phyloP scores from a whole-genome alignment of 2,797 vertebrate species.

The Columba guinea region DNA sequence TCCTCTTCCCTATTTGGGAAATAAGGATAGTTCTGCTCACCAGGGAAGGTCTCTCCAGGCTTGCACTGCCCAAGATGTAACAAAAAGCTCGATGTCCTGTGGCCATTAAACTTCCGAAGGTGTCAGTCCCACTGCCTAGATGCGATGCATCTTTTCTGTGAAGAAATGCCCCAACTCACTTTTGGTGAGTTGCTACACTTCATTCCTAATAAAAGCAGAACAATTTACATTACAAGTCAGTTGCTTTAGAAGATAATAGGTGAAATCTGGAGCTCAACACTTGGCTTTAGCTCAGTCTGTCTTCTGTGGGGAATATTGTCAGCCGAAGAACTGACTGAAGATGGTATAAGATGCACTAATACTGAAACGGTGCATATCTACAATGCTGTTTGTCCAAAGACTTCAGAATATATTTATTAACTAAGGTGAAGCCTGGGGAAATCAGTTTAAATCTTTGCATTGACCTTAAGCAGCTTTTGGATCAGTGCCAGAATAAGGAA shows the following conservation, averaged over 20 bases:
- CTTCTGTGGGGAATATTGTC: background rate
- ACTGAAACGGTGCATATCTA: background rate
- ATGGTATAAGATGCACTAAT: background rate
- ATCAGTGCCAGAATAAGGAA: background rate
- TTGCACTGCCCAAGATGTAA: background rate
- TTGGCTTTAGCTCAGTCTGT: constrained; percentile 22
- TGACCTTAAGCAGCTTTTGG: background rate
- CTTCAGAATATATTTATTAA: constrained; percentile 3
- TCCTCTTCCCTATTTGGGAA: background rate
- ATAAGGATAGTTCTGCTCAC: background rate
- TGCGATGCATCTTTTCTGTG: background rate
- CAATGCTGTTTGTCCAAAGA: background rate
- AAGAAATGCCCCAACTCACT: background rate
- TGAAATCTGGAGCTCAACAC: constrained; percentile 19
- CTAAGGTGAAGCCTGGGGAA: background rate
- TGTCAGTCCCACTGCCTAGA: background rate
- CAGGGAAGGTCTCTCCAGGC: background rate
- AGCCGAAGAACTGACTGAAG: background rate
- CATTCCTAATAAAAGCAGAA: constrained; percentile 24
- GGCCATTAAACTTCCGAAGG: background rate
- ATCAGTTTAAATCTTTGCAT: background rate
- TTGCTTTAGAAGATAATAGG: constrained; percentile 18
- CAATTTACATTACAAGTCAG: constrained; percentile 12
- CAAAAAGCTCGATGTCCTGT: background rate
- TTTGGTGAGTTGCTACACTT: background rate